Evolutionary conservation across 2,797 vertebrate genomes (phyloP).

Genomic region (Toxotes lorentzi): DNA sequence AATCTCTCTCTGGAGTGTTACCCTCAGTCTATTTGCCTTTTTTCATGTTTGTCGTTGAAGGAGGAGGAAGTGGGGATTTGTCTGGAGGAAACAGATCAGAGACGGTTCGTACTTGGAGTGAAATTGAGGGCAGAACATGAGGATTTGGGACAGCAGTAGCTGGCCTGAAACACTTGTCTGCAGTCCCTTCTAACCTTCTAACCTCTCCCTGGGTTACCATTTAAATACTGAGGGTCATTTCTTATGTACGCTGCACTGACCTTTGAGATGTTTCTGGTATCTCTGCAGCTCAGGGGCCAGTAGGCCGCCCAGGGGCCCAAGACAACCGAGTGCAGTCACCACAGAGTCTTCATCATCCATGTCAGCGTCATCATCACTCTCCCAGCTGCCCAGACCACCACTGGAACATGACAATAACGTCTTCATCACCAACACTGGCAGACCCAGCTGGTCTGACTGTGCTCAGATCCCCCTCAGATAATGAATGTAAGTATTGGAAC

Average conservation of each 20-base stretch:
- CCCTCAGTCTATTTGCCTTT: constrained; percentile 5
- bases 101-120: constrained; percentile 43
- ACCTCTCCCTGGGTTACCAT: not conserved
- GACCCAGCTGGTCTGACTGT: not conserved
- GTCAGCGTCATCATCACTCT: constrained; percentile 96
- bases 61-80: constrained; percentile 51
- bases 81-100: constrained; percentile 58
- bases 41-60: constrained; percentile 31
- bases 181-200: not conserved
- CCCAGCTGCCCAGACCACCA: constrained; percentile 84
- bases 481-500: no score
- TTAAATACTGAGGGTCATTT: constrained; percentile 9
- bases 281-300: constrained; percentile 94
- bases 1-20: constrained; percentile 28
- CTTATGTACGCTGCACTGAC: constrained; percentile 73
- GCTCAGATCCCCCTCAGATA: no score
- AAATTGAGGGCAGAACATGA: constrained; percentile 41
- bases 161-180: constrained; percentile 30
- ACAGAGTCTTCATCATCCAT: constrained; percentile 93
- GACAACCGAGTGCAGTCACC: constrained; percentile 92
- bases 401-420: constrained; percentile 22
- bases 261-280: constrained; percentile 95
- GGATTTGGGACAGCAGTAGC: constrained; percentile 43
- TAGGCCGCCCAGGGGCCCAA: constrained; percentile 95
- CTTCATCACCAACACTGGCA: not conserved